Evolutionary conservation across 1,140 invertebrate genomes (phyloP).

Genomic region (Centruroides sculpturatus): DNA sequence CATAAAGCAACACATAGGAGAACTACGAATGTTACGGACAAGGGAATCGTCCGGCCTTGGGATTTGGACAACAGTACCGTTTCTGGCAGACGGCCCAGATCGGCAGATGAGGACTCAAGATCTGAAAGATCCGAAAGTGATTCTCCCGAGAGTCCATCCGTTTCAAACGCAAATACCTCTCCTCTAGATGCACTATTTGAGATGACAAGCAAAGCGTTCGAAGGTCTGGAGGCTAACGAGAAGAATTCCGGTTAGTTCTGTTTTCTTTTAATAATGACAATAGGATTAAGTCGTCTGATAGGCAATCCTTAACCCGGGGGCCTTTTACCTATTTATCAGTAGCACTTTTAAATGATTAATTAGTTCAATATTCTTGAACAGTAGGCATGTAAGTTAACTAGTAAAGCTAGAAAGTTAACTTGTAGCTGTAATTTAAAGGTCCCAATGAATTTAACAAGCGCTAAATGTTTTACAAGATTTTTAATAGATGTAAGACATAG

Average conservation of each 20-base stretch:
- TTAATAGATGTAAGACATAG: too few species aligned
- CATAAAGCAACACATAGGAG: slow-evolving; percentile 37
- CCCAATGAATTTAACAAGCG: too few species aligned
- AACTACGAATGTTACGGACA: not conserved
- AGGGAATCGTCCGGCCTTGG: slow-evolving; percentile 75
- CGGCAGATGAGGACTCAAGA: slow-evolving; percentile 27
- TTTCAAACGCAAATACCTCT: slow-evolving; percentile 35
- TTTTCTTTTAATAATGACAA: not conserved
- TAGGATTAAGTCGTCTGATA: too few species aligned
- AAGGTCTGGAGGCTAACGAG: slow-evolving; percentile 66
- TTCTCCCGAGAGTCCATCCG: slow-evolving; percentile 22
- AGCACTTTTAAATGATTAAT: not conserved
- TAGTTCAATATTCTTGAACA: not conserved
- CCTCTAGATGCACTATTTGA: slow-evolving; percentile 90
- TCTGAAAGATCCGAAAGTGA: slow-evolving; percentile 35
- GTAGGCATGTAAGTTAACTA: too few species aligned
- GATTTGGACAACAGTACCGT: slow-evolving; percentile 37
- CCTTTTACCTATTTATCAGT: not conserved
- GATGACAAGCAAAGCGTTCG: slow-evolving; percentile 95
- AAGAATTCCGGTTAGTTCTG: slow-evolving; percentile 18
- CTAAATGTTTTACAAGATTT: too few species aligned
- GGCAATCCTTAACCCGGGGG: not conserved
- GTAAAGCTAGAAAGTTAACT: too few species aligned
- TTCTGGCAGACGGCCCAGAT: slow-evolving; percentile 19
- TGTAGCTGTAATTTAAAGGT: too few species aligned